Conservation (phyloP, 2,888 invertebrate genomes). For the Pharmacophagus antenor region DNA sequence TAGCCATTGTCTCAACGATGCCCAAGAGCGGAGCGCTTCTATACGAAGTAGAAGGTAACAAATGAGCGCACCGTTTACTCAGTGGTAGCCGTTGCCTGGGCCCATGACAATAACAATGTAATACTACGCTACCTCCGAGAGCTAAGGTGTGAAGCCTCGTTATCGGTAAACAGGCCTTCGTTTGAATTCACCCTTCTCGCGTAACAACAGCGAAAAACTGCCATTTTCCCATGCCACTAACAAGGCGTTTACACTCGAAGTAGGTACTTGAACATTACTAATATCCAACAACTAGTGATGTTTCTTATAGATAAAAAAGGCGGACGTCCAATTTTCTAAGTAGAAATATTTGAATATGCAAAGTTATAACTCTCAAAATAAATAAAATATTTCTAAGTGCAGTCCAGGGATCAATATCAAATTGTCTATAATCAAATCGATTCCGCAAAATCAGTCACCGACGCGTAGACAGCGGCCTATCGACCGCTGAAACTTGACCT, state of each 20-base stretch:
- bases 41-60: background rate
- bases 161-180: background rate
- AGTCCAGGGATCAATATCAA: slow-evolving; percentile 72
- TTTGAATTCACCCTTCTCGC: background rate
- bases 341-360: slow-evolving; percentile 75
- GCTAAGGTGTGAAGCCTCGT: background rate
- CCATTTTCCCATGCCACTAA: no score
- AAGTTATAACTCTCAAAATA: slow-evolving; percentile 77
- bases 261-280: slow-evolving; percentile 45
- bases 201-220: background rate
- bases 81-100: background rate
- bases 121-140: background rate
- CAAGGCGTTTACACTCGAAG: slow-evolving; percentile 43
- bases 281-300: slow-evolving; percentile 54
- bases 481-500: slow-evolving; percentile 50
- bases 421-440: slow-evolving; percentile 70
- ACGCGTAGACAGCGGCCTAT: slow-evolving; percentile 57
- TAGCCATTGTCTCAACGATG: slow-evolving; percentile 41
- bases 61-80: background rate
- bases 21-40: slow-evolving; percentile 35
- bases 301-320: slow-evolving; percentile 72
- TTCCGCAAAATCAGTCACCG: slow-evolving; percentile 75
- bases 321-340: slow-evolving; percentile 75
- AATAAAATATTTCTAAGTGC: slow-evolving; percentile 79
- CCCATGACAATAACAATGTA: background rate